A percentile compares a stretch with the other conserved stretches of the same genome.
phyloP scores from a whole-genome alignment of 2,113 vertebrate genomes.

The Lethenteron camtschaticum region DNA sequence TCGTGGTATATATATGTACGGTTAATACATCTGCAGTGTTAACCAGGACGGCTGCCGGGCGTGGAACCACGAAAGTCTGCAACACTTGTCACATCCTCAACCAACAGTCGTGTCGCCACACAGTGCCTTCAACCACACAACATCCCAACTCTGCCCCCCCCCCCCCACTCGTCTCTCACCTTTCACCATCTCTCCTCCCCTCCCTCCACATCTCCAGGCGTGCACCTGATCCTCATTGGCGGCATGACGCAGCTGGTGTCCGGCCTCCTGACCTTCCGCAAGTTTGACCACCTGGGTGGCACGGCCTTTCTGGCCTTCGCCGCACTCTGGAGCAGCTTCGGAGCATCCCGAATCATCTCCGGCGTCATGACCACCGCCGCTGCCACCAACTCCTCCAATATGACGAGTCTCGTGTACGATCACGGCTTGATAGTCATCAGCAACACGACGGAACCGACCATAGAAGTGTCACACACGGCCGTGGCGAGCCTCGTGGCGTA shows the following conservation, averaged over 20 bases:
- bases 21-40: no score
- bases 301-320: conserved; percentile 11
- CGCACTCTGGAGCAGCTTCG: conserved; percentile 11
- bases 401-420: background rate
- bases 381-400: conserved; percentile 1
- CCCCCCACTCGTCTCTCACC: background rate
- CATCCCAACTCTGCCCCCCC: no score
- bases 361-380: background rate
- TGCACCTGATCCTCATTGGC: conserved; percentile 11
- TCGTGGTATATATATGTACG: no score
- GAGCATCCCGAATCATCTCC: conserved; percentile 9
- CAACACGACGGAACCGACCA: conserved; percentile 5
- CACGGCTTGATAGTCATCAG: background rate
- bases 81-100: no score
- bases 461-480: conserved; percentile 3
- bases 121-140: no score
- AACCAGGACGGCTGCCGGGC: no score
- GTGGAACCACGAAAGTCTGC: no score
- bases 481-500: conserved; percentile 11
- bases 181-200: background rate
- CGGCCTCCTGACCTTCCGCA: conserved; percentile 11
- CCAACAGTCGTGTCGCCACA: no score
- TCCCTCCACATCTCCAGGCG: conserved; percentile 5
- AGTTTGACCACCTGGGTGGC: conserved; percentile 10
- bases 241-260: conserved; percentile 11